Evolutionary conservation across 2,888 invertebrate species (phyloP).

Genomic region (Caenorhabditis imperialis): DNA sequence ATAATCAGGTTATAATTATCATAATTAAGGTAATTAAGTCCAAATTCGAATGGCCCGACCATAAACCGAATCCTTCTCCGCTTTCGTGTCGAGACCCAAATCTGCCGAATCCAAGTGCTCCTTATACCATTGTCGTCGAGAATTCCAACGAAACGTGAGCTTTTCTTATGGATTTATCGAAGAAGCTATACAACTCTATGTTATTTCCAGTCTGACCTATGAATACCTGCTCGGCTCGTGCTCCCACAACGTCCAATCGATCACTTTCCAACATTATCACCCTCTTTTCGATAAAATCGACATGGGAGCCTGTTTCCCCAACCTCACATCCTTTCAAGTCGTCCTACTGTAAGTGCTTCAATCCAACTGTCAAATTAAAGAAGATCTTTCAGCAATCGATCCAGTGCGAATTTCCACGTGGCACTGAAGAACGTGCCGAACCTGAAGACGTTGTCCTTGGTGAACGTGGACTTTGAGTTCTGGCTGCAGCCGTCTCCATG

Average conservation of each 20-base stretch:
- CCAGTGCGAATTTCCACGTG: conserved; percentile 24
- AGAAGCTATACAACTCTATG: background rate
- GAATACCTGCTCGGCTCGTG: conserved; percentile 48
- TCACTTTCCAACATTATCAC: conserved; percentile 48
- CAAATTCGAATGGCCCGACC: conserved; percentile 51
- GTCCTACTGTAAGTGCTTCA: conserved; percentile 23
- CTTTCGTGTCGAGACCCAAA: conserved; percentile 23
- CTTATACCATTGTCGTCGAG: conserved; percentile 43
- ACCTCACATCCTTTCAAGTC: conserved; percentile 44
- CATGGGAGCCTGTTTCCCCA: conserved; percentile 29
- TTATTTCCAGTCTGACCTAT: conserved; percentile 18
- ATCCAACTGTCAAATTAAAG: background rate
- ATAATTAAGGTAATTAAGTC: too few species aligned
- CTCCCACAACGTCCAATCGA: conserved; percentile 40
- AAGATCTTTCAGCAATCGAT: conserved; percentile 28
- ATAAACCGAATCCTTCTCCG: conserved; percentile 23
- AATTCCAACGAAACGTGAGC: conserved; percentile 30
- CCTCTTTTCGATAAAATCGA: conserved; percentile 29
- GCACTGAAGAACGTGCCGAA: conserved; percentile 16
- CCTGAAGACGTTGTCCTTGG: conserved; percentile 55
- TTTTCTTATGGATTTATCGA: too few species aligned
- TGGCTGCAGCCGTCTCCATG: conserved; percentile 58
- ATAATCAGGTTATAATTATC: too few species aligned
- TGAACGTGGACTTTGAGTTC: conserved; percentile 67
- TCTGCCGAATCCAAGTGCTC: conserved; percentile 33